Conservation (phyloP, 1,140 invertebrate genomes). For the Penaeus vannamei region DNA sequence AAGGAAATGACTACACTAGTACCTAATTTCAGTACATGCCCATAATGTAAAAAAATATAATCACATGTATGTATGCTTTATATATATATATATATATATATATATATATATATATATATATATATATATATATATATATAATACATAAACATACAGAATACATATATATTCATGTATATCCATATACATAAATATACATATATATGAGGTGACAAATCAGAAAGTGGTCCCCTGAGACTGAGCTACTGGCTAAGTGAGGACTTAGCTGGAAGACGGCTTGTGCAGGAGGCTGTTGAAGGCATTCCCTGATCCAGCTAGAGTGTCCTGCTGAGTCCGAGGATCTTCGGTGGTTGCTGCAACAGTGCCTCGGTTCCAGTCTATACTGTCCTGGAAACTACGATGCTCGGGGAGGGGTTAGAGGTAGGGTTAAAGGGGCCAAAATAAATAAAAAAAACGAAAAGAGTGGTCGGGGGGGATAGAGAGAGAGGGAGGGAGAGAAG, state of each 20-base stretch:
- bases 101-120: too few species aligned
- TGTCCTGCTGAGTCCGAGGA: not conserved
- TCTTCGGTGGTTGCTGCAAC: slow-evolving; percentile 38
- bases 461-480: not conserved
- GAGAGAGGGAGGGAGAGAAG: too few species aligned
- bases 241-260: not conserved
- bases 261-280: slow-evolving; percentile 31
- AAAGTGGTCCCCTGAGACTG: too few species aligned
- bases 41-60: not conserved
- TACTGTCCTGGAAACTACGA: slow-evolving; percentile 39
- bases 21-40: slow-evolving; percentile 21
- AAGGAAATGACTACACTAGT: not conserved
- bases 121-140: too few species aligned
- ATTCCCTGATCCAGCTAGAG: slow-evolving; percentile 21
- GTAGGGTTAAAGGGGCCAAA: not conserved
- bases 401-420: slow-evolving; percentile 14
- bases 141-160: too few species aligned
- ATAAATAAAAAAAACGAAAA: not conserved
- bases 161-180: too few species aligned
- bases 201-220: not conserved
- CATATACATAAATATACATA: too few species aligned
- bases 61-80: too few species aligned
- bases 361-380: slow-evolving; percentile 13
- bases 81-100: too few species aligned
- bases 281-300: not conserved